A percentile compares a stretch with the other conserved stretches of the same genome.
These are phyloP conservation scores for Ellobius talpinus DNA, from an alignment of 2,113 vertebrate genomes.

Conservation along the genomic window DNA sequence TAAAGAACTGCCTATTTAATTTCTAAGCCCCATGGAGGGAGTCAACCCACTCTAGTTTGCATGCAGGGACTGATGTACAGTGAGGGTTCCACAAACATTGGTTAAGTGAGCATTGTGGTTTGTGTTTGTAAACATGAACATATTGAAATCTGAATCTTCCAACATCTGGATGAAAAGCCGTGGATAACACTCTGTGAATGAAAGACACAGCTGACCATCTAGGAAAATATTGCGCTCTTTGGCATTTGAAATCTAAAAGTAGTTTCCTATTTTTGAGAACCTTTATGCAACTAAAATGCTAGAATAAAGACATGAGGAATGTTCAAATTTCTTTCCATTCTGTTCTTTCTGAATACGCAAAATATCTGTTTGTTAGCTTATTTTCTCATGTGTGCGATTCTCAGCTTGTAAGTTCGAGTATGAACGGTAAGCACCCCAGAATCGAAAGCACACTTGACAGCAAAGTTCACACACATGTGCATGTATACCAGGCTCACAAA, in stretches of 20 bases:
- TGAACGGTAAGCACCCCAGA: not conserved
- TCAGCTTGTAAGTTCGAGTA: not conserved
- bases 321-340: not conserved
- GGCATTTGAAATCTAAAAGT: not conserved
- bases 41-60: not conserved
- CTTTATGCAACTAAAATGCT: conserved; percentile 46
- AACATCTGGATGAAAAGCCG: not conserved
- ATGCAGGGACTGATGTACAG: not conserved
- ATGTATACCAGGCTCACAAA: not conserved
- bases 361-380: not conserved
- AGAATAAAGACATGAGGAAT: not conserved
- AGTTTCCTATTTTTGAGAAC: not conserved
- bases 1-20: not conserved
- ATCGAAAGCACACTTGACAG: conserved; percentile 37
- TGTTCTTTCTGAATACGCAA: not conserved
- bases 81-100: not conserved
- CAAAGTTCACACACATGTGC: not conserved
- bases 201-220: not conserved
- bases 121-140: conserved; percentile 28
- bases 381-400: not conserved
- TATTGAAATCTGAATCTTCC: conserved; percentile 40
- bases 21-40: not conserved
- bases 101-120: not conserved
- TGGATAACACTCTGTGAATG: not conserved
- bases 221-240: conserved; percentile 37